These are phyloP conservation scores for Hypsibius dujardini DNA, from an alignment of 1,140 invertebrate genomes.

Conservation along the genomic window DNA sequence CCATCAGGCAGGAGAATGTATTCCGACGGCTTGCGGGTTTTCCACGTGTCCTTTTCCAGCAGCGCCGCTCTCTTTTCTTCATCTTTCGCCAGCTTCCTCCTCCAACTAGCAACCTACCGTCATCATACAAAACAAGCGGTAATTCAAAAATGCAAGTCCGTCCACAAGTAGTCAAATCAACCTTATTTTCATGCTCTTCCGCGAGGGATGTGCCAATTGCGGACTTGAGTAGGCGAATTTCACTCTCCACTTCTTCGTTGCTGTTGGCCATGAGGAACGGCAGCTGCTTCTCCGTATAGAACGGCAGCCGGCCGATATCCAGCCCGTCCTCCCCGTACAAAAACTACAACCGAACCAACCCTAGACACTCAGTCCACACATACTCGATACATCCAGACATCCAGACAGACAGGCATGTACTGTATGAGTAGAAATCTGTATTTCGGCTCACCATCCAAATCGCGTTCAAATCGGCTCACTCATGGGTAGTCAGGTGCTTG, in stretches of 20 bases:
- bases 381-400: too few species aligned
- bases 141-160: not conserved
- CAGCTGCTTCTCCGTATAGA: slow-evolving; percentile 58
- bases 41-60: too few species aligned
- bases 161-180: not conserved
- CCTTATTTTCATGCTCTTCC: not conserved
- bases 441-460: too few species aligned
- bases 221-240: slow-evolving; percentile 42
- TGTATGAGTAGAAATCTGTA: too few species aligned
- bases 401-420: too few species aligned
- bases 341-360: slow-evolving; percentile 47
- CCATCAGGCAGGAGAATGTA: too few species aligned
- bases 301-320: slow-evolving; percentile 70
- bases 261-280: slow-evolving; percentile 62
- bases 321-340: slow-evolving; percentile 95
- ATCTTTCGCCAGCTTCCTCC: not conserved
- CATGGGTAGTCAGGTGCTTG: too few species aligned
- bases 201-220: not conserved
- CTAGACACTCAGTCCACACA: too few species aligned
- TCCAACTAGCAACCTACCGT: not conserved
- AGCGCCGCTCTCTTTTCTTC: not conserved
- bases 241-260: slow-evolving; percentile 41
- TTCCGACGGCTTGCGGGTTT: too few species aligned
- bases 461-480: too few species aligned
- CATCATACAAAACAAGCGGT: not conserved